These are phyloP conservation scores for Chrysolina americana DNA, from an alignment of 2,888 invertebrate genomes.

Conservation along the genomic window DNA sequence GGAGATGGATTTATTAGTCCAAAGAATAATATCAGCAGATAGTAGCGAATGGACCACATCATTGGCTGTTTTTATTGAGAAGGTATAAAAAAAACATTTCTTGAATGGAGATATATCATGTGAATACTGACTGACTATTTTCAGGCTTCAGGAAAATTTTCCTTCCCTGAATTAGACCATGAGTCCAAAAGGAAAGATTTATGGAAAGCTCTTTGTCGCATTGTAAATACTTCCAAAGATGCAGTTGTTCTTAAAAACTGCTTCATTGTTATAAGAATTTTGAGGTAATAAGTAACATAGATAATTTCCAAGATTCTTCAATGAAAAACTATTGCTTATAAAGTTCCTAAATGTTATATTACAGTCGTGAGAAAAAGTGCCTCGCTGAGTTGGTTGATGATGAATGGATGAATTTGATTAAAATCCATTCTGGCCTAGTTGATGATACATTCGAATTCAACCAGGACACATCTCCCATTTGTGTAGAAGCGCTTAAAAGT, in stretches of 20 bases:
- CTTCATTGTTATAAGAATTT: conserved; percentile 76
- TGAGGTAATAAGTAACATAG: conserved; percentile 72
- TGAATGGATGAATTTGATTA: conserved; percentile 78
- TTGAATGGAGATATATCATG: not conserved
- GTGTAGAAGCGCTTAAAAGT: conserved; percentile 88
- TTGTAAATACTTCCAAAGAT: conserved; percentile 71
- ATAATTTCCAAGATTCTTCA: not conserved
- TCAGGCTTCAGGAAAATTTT: conserved; percentile 74
- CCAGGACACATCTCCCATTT: conserved; percentile 72
- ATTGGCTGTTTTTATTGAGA: conserved; percentile 18
- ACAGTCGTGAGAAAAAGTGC: conserved; percentile 83
- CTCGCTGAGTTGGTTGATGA: conserved; percentile 79
- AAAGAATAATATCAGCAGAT: conserved; percentile 24
- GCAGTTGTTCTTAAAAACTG: conserved; percentile 71
- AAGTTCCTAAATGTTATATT: not conserved
- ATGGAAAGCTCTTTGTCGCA: conserved; percentile 76
- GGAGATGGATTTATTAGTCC: conserved; percentile 16
- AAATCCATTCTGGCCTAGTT: conserved; percentile 77
- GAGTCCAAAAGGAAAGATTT: conserved; percentile 72
- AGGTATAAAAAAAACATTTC: conserved; percentile 26
- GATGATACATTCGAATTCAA: conserved; percentile 67
- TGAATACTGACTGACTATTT: conserved; percentile 2
- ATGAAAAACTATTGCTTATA: too few species aligned
- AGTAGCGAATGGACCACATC: not conserved
- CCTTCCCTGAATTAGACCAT: conserved; percentile 70